Conservation (phyloP, 2,888 invertebrate species). For the Marronus borbonicus region DNA sequence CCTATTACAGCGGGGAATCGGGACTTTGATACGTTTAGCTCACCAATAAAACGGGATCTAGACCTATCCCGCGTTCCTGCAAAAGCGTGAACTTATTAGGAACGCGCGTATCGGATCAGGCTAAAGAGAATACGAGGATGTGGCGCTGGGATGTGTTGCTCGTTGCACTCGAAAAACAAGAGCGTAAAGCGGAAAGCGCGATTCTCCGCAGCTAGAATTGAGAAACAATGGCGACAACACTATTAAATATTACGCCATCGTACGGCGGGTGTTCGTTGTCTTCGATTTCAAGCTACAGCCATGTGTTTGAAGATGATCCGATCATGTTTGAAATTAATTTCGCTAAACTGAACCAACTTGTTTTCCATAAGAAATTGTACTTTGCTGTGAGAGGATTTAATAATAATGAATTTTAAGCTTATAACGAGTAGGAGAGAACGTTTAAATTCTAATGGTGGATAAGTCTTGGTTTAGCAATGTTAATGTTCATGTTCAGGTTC, state of each 20-base stretch:
- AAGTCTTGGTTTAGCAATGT: too few relatives aligned
- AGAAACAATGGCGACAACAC: not conserved
- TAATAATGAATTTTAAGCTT: too few relatives aligned
- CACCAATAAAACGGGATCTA: not conserved
- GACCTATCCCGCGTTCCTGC: not conserved
- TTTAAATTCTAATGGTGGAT: too few relatives aligned
- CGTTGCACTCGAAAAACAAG: slow-evolving; percentile 6
- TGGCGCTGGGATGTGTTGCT: not conserved
- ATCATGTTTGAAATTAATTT: too few relatives aligned
- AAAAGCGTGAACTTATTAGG: slow-evolving; percentile 28
- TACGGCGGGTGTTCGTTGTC: slow-evolving; percentile 58
- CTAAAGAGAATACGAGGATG: slow-evolving; percentile 44
- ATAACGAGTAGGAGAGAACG: too few relatives aligned
- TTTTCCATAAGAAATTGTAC: too few relatives aligned
- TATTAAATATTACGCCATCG: slow-evolving; percentile 21
- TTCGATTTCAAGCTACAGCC: slow-evolving; percentile 63
- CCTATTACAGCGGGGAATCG: not conserved
- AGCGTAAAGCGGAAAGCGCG: slow-evolving; percentile 21
- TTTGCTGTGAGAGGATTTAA: too few relatives aligned
- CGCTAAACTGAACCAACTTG: too few relatives aligned
- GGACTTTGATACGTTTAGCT: not conserved
- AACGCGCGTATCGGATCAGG: slow-evolving; percentile 58
- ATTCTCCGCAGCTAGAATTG: slow-evolving; percentile 17
- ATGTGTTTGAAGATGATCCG: too few relatives aligned
- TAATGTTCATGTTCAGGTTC: too few relatives aligned